Base-by-base conservation (phyloP, 2,888 invertebrate genomes). In the Crossocerus cetratus region DNA sequence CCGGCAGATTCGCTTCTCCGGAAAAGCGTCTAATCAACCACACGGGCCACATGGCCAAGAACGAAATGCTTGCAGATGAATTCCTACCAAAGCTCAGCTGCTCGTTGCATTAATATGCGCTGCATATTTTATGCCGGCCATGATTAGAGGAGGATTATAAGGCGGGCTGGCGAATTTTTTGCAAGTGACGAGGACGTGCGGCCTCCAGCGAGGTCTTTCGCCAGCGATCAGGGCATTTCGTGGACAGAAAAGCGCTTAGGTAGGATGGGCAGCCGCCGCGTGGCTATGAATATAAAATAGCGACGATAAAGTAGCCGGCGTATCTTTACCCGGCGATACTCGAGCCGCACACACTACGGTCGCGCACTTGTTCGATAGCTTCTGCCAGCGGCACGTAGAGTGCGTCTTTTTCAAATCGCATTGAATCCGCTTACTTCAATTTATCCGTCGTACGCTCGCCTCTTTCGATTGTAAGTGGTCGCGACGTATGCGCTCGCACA, bases 251-350 rank as follows among this genome's bases (percentile, higher is more conserved):
- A 65, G 68, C 68, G 63, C 75, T 58, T n/a, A 49, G 53, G 5
- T 49, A 43, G 43, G 70, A 79, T 76, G 64, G 69, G 76, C 78
- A 74, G 74, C 72, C 61, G 58, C 73, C 78, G 81, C 82, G 77
- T 83, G 83, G 80, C 75, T 72, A 65, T 81, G 87, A 86, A 87
- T 86, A 86, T 77, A 82, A 86, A 85, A 78, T 74, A 81, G 81
- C 59, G 8, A 16, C 72, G 74, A 81, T 85, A 78, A 78, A 84
- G 79, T 74, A 74, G 57, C 23, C 61, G 13, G 49, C 45, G 62
- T 32, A 23, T 58, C 55, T 42, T 60, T 20, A 42, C 32, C 32
- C 32, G 8, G 11, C 32, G 32, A 32, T 32, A 32, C 32, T 8
- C 5, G 8, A 2, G 32, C 32, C 4, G 32, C 5, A 11, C 32